Evolutionary conservation across 2,113 vertebrate genomes (phyloP).

Genomic region (Upupa epops): DNA sequence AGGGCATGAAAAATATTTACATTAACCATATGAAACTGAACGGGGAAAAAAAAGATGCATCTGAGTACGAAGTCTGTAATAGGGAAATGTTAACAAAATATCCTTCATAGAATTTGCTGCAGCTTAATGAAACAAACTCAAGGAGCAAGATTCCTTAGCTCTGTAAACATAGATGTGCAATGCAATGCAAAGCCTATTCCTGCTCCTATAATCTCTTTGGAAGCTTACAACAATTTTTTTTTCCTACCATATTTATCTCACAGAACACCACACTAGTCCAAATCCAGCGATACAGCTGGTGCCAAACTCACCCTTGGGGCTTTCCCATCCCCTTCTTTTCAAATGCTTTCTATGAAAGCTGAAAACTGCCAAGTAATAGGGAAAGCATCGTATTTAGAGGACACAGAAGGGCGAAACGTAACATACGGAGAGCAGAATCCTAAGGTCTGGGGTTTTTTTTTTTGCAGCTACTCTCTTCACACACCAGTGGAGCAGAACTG

Average conservation of each 20-base stretch:
- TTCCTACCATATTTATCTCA: not conserved
- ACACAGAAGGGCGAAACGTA: fast-evolving
- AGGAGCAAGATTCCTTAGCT: not conserved
- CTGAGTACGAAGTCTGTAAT: not conserved
- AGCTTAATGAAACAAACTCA: not conserved
- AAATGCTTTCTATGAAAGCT: not conserved
- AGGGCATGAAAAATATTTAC: not conserved
- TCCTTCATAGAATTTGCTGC: not conserved
- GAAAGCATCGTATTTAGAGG: not conserved
- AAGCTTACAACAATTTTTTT: not conserved
- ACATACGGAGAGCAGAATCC: not conserved
- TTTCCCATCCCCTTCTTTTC: not conserved
- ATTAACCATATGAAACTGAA: not conserved
- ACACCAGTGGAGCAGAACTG: not conserved
- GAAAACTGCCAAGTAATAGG: not conserved
- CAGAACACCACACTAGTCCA: not conserved
- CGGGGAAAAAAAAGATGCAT: not conserved
- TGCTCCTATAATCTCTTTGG: not conserved
- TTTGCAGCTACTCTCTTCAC: not conserved
- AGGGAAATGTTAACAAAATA: not conserved
- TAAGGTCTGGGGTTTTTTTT: not conserved
- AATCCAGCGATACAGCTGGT: not conserved
- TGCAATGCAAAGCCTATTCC: not conserved
- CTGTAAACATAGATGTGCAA: not conserved
- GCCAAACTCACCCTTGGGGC: fast-evolving